Evolutionary conservation across 2,797 vertebrate species (phyloP).

Genomic region (Psittacula echo): DNA sequence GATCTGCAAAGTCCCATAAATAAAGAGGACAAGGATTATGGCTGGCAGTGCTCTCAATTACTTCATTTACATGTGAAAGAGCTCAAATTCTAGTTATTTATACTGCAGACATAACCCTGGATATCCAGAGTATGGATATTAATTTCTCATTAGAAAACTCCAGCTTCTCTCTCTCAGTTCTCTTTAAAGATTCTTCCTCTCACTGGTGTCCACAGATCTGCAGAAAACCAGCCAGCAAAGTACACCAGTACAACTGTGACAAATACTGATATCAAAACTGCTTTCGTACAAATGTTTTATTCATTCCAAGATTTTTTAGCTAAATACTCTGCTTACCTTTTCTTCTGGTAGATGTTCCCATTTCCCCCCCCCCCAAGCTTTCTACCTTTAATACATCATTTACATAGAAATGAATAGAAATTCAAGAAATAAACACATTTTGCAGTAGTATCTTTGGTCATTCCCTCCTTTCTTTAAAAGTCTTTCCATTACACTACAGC

Average conservation of each 20-base stretch:
- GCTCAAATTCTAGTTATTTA: constrained; percentile 52
- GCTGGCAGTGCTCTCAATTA: constrained; percentile 2
- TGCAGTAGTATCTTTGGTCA: background rate
- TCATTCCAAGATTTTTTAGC: background rate
- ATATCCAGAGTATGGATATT: constrained; percentile 15
- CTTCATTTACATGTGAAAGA: constrained; percentile 67
- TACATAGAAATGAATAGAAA: background rate
- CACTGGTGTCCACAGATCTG: background rate
- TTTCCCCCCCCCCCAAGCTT: background rate
- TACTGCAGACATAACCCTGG: constrained; percentile 10
- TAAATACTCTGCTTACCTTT: constrained; percentile 9
- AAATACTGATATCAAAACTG: background rate
- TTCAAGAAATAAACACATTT: background rate
- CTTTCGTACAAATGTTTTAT: background rate
- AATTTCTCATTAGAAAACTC: constrained; percentile 33
- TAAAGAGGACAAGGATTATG: constrained; percentile 11
- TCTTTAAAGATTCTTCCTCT: background rate
- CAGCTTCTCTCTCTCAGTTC: background rate
- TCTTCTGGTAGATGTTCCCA: background rate
- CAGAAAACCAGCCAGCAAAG: background rate
- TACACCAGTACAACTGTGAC: background rate
- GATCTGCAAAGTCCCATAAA: background rate
- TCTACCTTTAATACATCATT: background rate
- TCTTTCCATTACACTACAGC: background rate
- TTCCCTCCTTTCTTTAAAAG: background rate